phyloP scores from a whole-genome alignment of 2,797 vertebrate genomes.

The Myripristis murdjan region DNA sequence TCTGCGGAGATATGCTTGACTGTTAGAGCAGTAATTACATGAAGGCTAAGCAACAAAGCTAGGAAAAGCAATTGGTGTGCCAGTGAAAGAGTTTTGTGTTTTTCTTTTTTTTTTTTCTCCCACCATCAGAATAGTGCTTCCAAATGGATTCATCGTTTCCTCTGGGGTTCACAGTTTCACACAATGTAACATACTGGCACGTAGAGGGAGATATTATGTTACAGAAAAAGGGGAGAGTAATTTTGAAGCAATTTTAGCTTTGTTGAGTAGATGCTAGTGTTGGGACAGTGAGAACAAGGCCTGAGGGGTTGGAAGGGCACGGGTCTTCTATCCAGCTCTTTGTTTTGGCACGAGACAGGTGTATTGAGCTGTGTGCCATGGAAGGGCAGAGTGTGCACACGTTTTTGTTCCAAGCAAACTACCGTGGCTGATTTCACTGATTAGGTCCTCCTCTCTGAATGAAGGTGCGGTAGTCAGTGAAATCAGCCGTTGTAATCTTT shows the following conservation, averaged over 20 bases:
- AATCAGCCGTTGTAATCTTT: too few relatives aligned
- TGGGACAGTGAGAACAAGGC: constrained; percentile 28
- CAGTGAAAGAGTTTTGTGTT: constrained; percentile 40
- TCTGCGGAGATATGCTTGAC: background rate
- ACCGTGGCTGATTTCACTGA: too few relatives aligned
- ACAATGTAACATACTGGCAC: constrained; percentile 22
- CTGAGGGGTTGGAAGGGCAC: constrained; percentile 10
- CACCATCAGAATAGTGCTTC: too few relatives aligned
- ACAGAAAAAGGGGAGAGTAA: constrained; percentile 7
- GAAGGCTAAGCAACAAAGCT: background rate
- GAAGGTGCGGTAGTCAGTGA: too few relatives aligned
- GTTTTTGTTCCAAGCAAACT: too few relatives aligned
- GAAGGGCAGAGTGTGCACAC: too few relatives aligned
- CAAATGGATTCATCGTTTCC: constrained; percentile 32
- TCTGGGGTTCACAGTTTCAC: constrained; percentile 20
- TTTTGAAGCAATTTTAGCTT: constrained; percentile 43
- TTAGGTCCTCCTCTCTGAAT: too few relatives aligned
- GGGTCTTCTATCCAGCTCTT: constrained; percentile 25
- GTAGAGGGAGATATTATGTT: constrained; percentile 39
- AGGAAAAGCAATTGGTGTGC: constrained; percentile 39
- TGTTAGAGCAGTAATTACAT: background rate
- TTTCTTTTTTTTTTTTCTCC: too few relatives aligned
- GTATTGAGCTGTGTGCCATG: too few relatives aligned
- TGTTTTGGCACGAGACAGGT: too few relatives aligned
- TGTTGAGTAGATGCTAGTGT: constrained; percentile 33